Percentiles rank a stretch among this genome's conserved stretches.
Evolutionary conservation across 2,888 invertebrate species (phyloP).

Genomic region (Dolichomitus sp.): DNA sequence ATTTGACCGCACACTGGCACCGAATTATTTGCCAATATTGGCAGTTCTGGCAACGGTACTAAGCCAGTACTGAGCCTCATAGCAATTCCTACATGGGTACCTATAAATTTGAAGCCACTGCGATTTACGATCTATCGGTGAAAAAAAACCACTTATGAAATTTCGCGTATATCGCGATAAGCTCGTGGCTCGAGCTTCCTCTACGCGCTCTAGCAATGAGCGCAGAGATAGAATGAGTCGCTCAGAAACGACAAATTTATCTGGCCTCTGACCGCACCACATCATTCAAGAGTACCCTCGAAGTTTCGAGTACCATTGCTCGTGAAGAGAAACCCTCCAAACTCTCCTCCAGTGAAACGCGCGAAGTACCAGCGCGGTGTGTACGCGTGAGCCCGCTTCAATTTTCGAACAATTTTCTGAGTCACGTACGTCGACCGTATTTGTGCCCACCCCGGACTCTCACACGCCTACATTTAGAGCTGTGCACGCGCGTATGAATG

Average conservation of each 20-base stretch:
- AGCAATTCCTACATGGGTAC: too few species aligned
- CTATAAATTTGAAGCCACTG: too few species aligned
- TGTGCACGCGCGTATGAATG: neutral
- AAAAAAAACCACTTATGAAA: neutral
- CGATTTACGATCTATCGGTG: too few species aligned
- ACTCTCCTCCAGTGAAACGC: conserved; percentile 21
- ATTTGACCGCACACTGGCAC: too few species aligned
- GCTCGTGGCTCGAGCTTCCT: neutral
- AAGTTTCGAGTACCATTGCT: conserved; percentile 52
- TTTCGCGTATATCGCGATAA: neutral
- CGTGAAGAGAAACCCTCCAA: conserved; percentile 51
- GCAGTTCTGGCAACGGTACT: too few species aligned
- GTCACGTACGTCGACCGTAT: conserved; percentile 38
- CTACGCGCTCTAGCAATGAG: neutral
- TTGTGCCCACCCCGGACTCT: conserved; percentile 2
- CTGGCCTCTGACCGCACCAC: conserved; percentile 10
- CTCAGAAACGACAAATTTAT: conserved; percentile 31
- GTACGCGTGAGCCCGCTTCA: conserved; percentile 30
- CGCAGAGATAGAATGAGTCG: conserved; percentile 1
- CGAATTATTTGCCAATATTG: too few species aligned
- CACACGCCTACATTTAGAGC: conserved; percentile 7
- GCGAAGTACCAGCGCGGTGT: neutral
- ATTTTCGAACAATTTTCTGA: conserved; percentile 62
- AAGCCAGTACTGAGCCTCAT: too few species aligned
- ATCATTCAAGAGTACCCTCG: conserved; percentile 29